Evolutionary conservation across 2,888 invertebrate genomes (phyloP), one percentile per base, ranked within the genome.

Genomic region (Alcis repandata): DNA sequence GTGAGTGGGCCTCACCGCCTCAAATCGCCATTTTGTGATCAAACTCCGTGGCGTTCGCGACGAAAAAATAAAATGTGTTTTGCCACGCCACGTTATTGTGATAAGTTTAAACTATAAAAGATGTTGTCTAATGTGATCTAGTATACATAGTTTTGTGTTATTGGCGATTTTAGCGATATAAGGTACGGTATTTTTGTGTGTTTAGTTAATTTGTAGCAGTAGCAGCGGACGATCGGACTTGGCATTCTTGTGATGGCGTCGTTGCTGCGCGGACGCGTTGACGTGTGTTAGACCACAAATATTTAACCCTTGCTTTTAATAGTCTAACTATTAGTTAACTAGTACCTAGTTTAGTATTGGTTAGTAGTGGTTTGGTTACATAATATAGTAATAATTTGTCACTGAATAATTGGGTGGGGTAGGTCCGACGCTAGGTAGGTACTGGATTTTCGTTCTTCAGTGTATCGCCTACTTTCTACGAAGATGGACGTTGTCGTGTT

Each of bases 11-110:
- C 51, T 40, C 45, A 40, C 46, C 56, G 49, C 22, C 51, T 40
- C 45, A 40, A 57, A 67, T 19, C 72, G 73, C 73, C 73, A 73
- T 73, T 73, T 73, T 73, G 73, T 79, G 74, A 77, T 73, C 54
- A 73, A 72, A 77, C 80, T 73, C 77, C 79, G 76, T 72, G 73
- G 78, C 70, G 80, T 71, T 66, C 74, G 60, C 72, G 74, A 73
- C 80, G 79, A 71, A 53, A 13, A n/a, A 33, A 32, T 38, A 46
- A 68, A 72, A 74, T 74, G 73, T 66, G 72, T 60, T 65, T 71
- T 69, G 72, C 72, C 71, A 74, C 69, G 70, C 57, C 68, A 59
- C 59, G 58, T 36, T 60, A 63, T 56, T 63, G 68, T 72, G 67
- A 54, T 60, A 51, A 32, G 22, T 61, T 36, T 51, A 53, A 56